Evolutionary conservation across 2,888 invertebrate species (phyloP).

Genomic region (Dolichomitus sp.): DNA sequence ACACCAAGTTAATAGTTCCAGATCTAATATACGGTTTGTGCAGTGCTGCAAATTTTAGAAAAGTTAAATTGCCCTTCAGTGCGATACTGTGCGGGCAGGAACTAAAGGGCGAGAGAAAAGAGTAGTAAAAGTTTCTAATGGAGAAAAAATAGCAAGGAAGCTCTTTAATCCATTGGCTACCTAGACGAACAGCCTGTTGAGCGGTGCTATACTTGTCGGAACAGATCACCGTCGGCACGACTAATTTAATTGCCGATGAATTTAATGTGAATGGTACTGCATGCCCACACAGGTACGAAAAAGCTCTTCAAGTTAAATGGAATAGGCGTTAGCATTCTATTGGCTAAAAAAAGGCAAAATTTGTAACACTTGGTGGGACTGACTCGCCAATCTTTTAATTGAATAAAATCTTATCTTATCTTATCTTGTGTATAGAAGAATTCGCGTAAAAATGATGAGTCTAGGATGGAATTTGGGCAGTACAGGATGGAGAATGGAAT

Average conservation of each 20-base stretch:
- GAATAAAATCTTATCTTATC: too few species aligned
- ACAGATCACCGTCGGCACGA: slow-evolving; percentile 31
- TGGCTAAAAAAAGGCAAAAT: neutral
- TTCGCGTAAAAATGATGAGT: too few species aligned
- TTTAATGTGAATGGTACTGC: neutral
- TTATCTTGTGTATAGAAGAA: too few species aligned
- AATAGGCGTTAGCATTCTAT: neutral
- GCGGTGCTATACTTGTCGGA: slow-evolving; percentile 25
- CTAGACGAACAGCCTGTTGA: slow-evolving; percentile 38
- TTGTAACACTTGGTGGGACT: neutral
- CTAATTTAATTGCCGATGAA: slow-evolving; percentile 53
- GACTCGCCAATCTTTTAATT: neutral
- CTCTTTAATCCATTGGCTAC: slow-evolving; percentile 54
- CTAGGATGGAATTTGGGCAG: too few species aligned
- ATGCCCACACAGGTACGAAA: neutral
- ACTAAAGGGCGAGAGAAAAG: neutral
- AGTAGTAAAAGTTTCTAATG: slow-evolving; percentile 61
- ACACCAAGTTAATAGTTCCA: slow-evolving; percentile 18
- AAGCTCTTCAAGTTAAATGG: neutral
- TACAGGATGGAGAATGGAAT: too few species aligned
- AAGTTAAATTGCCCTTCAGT: slow-evolving; percentile 69
- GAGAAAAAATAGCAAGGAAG: slow-evolving; percentile 59
- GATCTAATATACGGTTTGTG: slow-evolving; percentile 57
- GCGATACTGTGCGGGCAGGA: slow-evolving; percentile 26
- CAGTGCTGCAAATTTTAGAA: slow-evolving; percentile 55